Conservation (phyloP, 2,797 vertebrate species). For the Botia almorhae region DNA sequence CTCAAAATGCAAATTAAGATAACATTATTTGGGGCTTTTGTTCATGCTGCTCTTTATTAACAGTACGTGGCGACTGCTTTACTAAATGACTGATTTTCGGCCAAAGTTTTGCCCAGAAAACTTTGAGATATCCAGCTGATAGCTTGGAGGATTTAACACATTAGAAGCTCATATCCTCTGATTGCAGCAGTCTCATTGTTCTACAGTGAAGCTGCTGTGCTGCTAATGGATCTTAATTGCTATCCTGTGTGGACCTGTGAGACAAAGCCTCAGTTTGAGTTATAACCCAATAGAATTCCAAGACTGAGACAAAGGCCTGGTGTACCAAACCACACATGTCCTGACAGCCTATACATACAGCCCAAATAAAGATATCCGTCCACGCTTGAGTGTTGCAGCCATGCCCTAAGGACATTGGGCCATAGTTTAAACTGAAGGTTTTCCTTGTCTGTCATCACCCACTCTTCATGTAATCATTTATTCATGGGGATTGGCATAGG, state of each 20-base stretch:
- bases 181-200: constrained; percentile 24
- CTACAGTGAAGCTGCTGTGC: constrained; percentile 28
- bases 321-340: neutral
- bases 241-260: constrained; percentile 27
- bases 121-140: no score
- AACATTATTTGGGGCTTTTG: no score
- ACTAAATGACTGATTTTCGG: no score
- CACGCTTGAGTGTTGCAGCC: constrained; percentile 5
- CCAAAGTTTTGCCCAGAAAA: no score
- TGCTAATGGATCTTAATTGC: constrained; percentile 55
- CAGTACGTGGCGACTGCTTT: no score
- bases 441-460: constrained; percentile 30
- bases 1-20: no score
- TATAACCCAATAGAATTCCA: constrained; percentile 42
- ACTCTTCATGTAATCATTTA: constrained; percentile 53
- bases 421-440: constrained; percentile 34
- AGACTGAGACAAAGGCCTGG: neutral
- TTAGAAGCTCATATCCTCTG: constrained; percentile 21
- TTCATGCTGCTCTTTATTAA: no score
- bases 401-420: constrained; percentile 2
- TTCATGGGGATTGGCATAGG: constrained; percentile 29
- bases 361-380: constrained; percentile 30
- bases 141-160: constrained; percentile 23
- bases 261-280: constrained; percentile 37
- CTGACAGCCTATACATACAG: neutral